Conservation (phyloP, 92 coral and sea anemone species). For the Paramuricea clavata region DNA sequence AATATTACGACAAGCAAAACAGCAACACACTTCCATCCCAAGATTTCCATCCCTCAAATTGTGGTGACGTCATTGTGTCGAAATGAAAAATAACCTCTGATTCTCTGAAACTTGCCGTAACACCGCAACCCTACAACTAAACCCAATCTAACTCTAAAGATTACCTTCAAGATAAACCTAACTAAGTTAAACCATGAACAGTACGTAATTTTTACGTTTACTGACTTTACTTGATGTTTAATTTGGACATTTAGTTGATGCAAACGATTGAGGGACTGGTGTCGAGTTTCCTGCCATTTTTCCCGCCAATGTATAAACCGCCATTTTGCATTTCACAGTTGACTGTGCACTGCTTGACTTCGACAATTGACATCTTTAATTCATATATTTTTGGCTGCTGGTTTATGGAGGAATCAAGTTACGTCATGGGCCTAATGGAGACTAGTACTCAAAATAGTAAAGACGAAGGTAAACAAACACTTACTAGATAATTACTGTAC, state of each 20-base stretch:
- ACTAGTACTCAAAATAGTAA: background rate
- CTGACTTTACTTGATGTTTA: no score
- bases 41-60: conserved; percentile 16
- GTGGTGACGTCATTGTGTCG: background rate
- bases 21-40: background rate
- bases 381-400: background rate
- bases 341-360: background rate
- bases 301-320: background rate
- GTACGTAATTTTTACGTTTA: background rate
- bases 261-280: conserved; percentile 6
- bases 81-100: no score
- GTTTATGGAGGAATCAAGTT: background rate
- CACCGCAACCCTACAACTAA: no score
- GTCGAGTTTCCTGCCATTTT: background rate
- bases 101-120: background rate
- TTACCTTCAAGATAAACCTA: background rate
- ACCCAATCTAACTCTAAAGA: no score
- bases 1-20: no score
- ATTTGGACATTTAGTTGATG: background rate
- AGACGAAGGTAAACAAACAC: background rate
- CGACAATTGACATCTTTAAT: background rate
- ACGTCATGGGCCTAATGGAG: background rate
- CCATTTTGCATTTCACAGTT: background rate
- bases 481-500: no score
- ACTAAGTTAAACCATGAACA: background rate